Conservation (phyloP, 2,888 invertebrate species). For the Drosophila birchii region DNA sequence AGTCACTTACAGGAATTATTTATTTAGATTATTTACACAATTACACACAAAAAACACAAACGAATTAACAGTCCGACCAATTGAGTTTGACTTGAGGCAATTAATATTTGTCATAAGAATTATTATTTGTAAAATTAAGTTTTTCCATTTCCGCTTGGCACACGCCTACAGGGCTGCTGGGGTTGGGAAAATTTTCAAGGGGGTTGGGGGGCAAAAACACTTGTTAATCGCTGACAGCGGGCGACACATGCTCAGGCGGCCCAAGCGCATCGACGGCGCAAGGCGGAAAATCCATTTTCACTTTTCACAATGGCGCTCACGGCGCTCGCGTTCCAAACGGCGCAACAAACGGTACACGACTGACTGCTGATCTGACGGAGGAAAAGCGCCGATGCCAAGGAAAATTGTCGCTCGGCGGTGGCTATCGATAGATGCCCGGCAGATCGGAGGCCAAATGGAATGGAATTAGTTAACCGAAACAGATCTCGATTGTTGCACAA, state of each 20-base stretch:
- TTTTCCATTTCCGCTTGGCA: conserved; percentile 37
- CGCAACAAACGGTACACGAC: conserved; percentile 72
- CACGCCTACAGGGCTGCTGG: not conserved
- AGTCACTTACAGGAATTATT: conserved; percentile 4
- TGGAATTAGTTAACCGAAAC: conserved; percentile 12
- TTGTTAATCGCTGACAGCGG: conserved; percentile 58
- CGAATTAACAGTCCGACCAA: conserved; percentile 13
- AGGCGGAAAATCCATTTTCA: conserved; percentile 46
- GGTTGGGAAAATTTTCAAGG: not conserved
- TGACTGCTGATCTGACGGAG: conserved; percentile 42
- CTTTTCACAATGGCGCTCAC: conserved; percentile 35
- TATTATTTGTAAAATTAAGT: conserved; percentile 20
- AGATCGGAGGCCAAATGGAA: conserved; percentile 29
- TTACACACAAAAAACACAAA: conserved; percentile 17
- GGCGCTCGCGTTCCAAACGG: conserved; percentile 68
- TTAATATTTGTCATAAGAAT: conserved; percentile 14
- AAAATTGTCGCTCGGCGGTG: conserved; percentile 61
- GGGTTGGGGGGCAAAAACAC: conserved; percentile 48
- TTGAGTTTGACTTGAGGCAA: conserved; percentile 18
- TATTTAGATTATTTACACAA: conserved; percentile 24
- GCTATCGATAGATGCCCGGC: conserved; percentile 55
- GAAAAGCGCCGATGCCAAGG: conserved; percentile 35
- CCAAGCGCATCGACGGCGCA: conserved; percentile 59
- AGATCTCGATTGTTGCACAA: conserved; percentile 41
- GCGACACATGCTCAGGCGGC: conserved; percentile 56